These are phyloP conservation scores for Conus betulinus DNA, from an alignment of 1,140 invertebrate genomes.

Conservation along the genomic window DNA sequence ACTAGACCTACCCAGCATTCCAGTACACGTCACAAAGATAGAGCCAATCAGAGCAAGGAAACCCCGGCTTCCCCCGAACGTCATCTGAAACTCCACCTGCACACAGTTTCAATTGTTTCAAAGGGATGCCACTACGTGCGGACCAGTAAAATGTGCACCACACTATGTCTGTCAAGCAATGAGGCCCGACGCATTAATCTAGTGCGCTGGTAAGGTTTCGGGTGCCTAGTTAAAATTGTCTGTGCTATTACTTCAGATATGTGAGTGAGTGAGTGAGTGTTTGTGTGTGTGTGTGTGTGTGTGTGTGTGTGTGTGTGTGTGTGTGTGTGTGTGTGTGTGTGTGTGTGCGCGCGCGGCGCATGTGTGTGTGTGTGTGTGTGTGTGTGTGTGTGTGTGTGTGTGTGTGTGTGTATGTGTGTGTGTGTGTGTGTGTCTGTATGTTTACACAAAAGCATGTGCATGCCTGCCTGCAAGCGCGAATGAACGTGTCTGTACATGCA, in stretches of 20 bases:
- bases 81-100: neutral
- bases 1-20: neutral
- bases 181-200: too few relatives aligned
- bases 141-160: neutral
- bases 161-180: too few relatives aligned
- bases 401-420: neutral
- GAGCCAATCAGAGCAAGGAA: conserved; percentile 10
- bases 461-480: neutral
- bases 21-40: neutral
- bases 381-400: too few relatives aligned
- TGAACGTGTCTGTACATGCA: neutral
- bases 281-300: too few relatives aligned
- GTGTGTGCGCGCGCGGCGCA: too few relatives aligned
- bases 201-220: too few relatives aligned
- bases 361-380: neutral
- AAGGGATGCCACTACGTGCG: neutral
- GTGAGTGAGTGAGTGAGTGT: neutral
- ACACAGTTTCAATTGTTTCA: neutral
- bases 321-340: too few relatives aligned
- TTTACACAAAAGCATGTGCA: neutral
- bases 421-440: conserved; percentile 3
- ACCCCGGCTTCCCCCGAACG: conserved; percentile 4
- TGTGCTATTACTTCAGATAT: neutral
- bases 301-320: too few relatives aligned
- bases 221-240: too few relatives aligned